Evolutionary conservation across 2,888 invertebrate genomes (phyloP).

Genomic region (Lycia hirtaria): DNA sequence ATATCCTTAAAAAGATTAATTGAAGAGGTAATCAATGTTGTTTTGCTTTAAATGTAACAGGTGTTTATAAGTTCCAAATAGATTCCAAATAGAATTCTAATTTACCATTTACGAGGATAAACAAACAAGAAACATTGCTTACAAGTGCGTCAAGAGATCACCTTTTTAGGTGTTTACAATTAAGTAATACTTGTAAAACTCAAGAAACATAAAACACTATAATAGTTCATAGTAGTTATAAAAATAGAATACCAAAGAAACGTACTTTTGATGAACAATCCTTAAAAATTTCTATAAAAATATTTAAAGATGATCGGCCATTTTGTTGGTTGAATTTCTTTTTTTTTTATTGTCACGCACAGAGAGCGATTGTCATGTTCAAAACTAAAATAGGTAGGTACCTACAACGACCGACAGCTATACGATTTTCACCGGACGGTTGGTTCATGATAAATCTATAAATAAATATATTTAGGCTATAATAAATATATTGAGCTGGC

Average conservation of each 20-base stretch:
- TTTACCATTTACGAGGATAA: constrained; percentile 44
- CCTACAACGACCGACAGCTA: too few species aligned
- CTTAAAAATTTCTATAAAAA: constrained; percentile 60
- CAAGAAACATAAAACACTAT: neutral
- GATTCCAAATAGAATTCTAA: constrained; percentile 22
- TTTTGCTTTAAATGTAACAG: neutral
- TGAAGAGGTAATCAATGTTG: too few species aligned
- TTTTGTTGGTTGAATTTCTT: constrained; percentile 65
- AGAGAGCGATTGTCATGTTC: neutral
- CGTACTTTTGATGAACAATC: constrained; percentile 54
- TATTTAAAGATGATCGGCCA: constrained; percentile 64
- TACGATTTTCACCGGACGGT: too few species aligned
- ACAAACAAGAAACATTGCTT: constrained; percentile 53
- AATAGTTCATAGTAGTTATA: constrained; percentile 11
- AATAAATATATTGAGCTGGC: too few species aligned
- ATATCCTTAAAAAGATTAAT: neutral
- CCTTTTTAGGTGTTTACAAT: constrained; percentile 5
- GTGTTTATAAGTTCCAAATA: constrained; percentile 1
- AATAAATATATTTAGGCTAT: too few species aligned
- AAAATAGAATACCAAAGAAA: constrained; percentile 37
- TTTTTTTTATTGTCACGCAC: constrained; percentile 35
- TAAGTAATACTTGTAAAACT: neutral
- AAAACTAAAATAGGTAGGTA: neutral
- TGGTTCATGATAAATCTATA: too few species aligned
- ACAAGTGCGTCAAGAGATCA: constrained; percentile 32